These are phyloP conservation scores for Notodonta dromedarius DNA, from an alignment of 2,888 invertebrate genomes.

Conservation along the genomic window DNA sequence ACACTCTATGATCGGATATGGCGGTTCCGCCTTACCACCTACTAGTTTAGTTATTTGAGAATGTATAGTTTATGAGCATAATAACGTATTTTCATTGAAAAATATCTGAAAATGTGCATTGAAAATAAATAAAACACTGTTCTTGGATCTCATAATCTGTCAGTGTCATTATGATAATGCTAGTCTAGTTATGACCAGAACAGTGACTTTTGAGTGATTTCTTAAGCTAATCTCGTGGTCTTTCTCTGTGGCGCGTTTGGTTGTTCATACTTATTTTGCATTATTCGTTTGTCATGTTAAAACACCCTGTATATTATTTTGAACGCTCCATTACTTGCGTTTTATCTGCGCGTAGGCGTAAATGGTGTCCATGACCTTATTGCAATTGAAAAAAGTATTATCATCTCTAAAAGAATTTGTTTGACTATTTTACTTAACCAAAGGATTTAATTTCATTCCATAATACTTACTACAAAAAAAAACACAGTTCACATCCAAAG, in stretches of 20 bases:
- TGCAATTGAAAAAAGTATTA: background rate
- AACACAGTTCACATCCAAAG: slow-evolving; percentile 46
- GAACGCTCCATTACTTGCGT: background rate
- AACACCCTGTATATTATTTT: background rate
- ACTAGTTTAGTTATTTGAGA: no score
- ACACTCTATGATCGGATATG: background rate
- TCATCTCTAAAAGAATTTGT: background rate
- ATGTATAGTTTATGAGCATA: no score
- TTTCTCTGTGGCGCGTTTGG: background rate
- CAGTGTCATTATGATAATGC: no score
- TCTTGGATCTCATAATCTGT: no score
- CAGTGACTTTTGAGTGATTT: no score
- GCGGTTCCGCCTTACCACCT: no score
- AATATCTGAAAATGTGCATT: no score
- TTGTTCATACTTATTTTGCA: background rate
- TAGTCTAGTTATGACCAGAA: no score
- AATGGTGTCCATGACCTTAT: slow-evolving; percentile 3
- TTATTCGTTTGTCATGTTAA: background rate
- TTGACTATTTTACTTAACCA: background rate
- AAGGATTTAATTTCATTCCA: slow-evolving; percentile 23
- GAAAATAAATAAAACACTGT: no score
- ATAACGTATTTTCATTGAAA: no score
- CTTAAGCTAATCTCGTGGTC: no score
- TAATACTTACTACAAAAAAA: slow-evolving; percentile 36
- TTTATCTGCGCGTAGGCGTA: slow-evolving; percentile 2